These are phyloP conservation scores for Catagonus wagneri DNA, from an alignment of 2,113 vertebrate genomes.

Conservation along the genomic window DNA sequence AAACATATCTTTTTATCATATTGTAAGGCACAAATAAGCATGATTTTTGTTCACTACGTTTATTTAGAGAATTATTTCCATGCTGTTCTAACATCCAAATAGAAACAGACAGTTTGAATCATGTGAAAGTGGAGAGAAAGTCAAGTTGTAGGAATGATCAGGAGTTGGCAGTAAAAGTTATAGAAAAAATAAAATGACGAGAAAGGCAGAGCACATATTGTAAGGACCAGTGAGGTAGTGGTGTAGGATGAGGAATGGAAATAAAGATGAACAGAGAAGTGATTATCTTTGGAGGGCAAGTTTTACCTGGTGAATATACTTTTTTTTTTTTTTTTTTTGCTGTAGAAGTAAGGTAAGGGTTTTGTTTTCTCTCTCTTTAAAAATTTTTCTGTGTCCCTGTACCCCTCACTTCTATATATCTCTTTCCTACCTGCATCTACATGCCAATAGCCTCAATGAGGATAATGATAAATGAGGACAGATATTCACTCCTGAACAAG, in stretches of 20 bases:
- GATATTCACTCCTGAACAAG: neutral
- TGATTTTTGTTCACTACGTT: neutral
- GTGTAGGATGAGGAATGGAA: neutral
- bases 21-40: neutral
- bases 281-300: neutral
- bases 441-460: neutral
- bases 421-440: neutral
- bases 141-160: neutral
- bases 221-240: neutral
- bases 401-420: neutral
- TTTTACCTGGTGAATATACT: neutral
- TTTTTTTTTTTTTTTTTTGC: neutral
- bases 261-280: neutral
- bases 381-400: neutral
- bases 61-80: slow-evolving; percentile 3
- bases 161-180: neutral
- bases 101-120: neutral
- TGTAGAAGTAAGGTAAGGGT: neutral
- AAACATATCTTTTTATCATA: neutral
- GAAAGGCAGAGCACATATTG: neutral
- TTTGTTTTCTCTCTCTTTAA: neutral
- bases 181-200: neutral
- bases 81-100: neutral
- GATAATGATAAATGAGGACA: neutral
- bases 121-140: slow-evolving; percentile 8